Conservation (phyloP, 64 coral and sea anemone genomes). For the Astreopora myriophthalma region DNA sequence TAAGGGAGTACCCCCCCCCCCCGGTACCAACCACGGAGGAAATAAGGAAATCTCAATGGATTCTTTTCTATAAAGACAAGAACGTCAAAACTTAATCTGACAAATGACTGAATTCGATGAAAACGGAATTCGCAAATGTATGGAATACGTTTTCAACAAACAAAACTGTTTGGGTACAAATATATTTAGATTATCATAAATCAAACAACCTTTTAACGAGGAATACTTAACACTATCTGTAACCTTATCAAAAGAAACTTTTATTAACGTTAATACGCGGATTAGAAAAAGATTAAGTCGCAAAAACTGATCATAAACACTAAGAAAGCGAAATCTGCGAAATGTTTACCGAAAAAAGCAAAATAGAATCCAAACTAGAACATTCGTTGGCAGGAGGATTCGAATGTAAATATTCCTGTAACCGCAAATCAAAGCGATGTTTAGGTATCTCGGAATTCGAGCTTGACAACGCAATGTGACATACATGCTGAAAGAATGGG, state of each 20-base stretch:
- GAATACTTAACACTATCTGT: background rate
- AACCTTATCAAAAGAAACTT: background rate
- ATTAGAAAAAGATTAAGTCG: background rate
- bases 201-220: background rate
- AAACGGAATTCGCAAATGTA: background rate
- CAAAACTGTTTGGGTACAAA: background rate
- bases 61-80: too few species aligned
- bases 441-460: background rate
- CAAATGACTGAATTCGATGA: too few species aligned
- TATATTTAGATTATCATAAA: background rate
- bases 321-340: background rate
- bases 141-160: background rate
- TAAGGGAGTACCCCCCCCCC: background rate
- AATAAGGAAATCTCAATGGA: background rate
- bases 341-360: background rate
- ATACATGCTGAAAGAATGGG: background rate
- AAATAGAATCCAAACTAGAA: background rate
- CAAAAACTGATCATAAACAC: too few species aligned
- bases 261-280: too few species aligned
- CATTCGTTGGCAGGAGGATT: background rate
- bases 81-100: background rate
- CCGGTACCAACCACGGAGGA: background rate
- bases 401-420: background rate
- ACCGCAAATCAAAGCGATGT: conserved; percentile 32
- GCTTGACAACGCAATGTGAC: background rate